Conservation (phyloP, 1,140 invertebrate genomes). For the Drosophila nebulosa region DNA sequence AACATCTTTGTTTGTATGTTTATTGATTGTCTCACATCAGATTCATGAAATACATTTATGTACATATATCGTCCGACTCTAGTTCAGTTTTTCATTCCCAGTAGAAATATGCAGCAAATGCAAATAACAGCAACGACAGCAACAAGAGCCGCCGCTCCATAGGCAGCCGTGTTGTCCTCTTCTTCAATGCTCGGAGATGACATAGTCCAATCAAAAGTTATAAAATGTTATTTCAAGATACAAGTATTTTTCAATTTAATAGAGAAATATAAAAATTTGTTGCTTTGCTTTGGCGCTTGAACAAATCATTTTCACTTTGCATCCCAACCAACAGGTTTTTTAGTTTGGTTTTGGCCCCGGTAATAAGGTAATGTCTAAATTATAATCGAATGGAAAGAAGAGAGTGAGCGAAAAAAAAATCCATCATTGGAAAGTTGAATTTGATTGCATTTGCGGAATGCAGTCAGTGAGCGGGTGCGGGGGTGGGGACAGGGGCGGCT, state of each 20-base stretch:
- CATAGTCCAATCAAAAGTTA: not conserved
- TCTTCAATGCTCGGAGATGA: not conserved
- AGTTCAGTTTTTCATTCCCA: not conserved
- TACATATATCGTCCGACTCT: too few species aligned
- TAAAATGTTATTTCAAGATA: not conserved
- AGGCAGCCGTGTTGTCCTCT: not conserved
- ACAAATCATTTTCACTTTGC: constrained; percentile 46
- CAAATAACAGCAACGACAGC: not conserved
- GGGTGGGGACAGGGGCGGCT: constrained; percentile 12
- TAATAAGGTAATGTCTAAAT: constrained; percentile 45
- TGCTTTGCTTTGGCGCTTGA: not conserved
- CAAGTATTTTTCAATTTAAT: not conserved
- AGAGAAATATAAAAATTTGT: constrained; percentile 1
- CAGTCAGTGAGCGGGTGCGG: not conserved
- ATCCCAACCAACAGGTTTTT: constrained; percentile 29
- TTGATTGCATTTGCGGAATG: constrained; percentile 52
- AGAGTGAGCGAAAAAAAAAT: constrained; percentile 18
- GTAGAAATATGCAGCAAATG: not conserved
- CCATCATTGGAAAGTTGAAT: constrained; percentile 57
- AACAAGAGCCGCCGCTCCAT: not conserved
- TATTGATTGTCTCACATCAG: too few species aligned
- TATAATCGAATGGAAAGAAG: constrained; percentile 31
- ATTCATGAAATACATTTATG: too few species aligned
- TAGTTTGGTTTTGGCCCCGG: not conserved
- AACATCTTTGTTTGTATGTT: too few species aligned